phyloP scores from a whole-genome alignment of 1,140 invertebrate genomes.

The Brachionus rotundiformis region DNA sequence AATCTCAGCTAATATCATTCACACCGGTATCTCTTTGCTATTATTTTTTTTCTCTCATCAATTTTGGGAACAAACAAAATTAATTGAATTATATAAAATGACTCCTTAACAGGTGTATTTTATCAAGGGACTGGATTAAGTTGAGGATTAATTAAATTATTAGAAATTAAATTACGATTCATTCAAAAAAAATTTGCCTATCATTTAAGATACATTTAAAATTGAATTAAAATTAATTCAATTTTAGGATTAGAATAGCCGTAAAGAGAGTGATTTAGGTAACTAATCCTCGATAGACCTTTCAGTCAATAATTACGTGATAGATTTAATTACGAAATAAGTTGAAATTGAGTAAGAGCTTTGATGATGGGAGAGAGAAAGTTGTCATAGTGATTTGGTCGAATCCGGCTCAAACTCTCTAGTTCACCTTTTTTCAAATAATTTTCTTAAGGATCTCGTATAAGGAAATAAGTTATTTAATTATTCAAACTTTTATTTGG shows the following conservation, averaged over 20 bases:
- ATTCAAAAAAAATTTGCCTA: constrained; percentile 1
- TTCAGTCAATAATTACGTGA: constrained; percentile 14
- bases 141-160: constrained; percentile 16
- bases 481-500: constrained; percentile 6
- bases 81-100: constrained; percentile 7
- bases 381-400: constrained; percentile 12
- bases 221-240: constrained; percentile 12
- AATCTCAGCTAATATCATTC: not conserved
- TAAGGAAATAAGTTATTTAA: constrained; percentile 4
- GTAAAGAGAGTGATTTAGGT: not conserved
- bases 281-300: constrained; percentile 11
- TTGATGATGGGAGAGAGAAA: not conserved
- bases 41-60: constrained; percentile 4
- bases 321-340: not conserved
- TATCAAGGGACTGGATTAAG: constrained; percentile 17
- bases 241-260: constrained; percentile 5
- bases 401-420: not conserved
- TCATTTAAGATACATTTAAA: constrained; percentile 17
- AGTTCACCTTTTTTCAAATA: constrained; percentile 10
- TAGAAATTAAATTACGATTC: constrained; percentile 20
- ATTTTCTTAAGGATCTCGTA: not conserved
- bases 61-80: not conserved
- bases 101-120: constrained; percentile 13
- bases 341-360: not conserved
- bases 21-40: not conserved